Evolutionary conservation across 2,797 vertebrate genomes (phyloP).

Genomic region (Natrix natrix): DNA sequence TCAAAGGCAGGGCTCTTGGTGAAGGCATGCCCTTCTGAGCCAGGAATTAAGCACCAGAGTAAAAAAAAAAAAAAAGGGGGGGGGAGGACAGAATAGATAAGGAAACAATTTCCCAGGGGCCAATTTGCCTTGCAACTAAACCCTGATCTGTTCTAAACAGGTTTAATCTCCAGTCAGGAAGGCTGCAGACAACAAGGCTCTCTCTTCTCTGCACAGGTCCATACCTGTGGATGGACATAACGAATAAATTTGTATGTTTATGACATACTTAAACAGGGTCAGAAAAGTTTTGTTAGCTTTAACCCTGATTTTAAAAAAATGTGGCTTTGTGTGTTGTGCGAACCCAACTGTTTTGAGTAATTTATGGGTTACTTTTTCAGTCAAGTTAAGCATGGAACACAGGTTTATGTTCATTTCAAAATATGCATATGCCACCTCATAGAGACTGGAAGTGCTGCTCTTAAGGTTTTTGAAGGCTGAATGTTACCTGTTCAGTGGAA

Average conservation of each 20-base stretch:
- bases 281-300: neutral
- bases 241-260: neutral
- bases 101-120: constrained; percentile 65
- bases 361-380: neutral
- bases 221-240: neutral
- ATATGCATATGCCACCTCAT: constrained; percentile 19
- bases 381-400: neutral
- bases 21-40: constrained; percentile 36
- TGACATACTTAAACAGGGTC: neutral
- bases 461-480: neutral
- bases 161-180: constrained; percentile 45
- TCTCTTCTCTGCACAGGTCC: neutral
- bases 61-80: neutral
- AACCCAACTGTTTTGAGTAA: neutral
- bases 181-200: constrained; percentile 4
- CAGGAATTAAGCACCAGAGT: constrained; percentile 21
- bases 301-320: neutral
- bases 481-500: constrained; percentile 30
- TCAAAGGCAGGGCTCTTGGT: constrained; percentile 69
- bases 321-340: neutral
- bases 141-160: constrained; percentile 51
- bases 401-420: neutral
- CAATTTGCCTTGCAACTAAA: constrained; percentile 60
- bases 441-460: neutral
- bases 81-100: constrained; percentile 22